Evolutionary conservation across 2,797 vertebrate genomes (phyloP), one percentile per base, ranked within the genome.

Genomic region (Gymnodraco acuticeps): DNA sequence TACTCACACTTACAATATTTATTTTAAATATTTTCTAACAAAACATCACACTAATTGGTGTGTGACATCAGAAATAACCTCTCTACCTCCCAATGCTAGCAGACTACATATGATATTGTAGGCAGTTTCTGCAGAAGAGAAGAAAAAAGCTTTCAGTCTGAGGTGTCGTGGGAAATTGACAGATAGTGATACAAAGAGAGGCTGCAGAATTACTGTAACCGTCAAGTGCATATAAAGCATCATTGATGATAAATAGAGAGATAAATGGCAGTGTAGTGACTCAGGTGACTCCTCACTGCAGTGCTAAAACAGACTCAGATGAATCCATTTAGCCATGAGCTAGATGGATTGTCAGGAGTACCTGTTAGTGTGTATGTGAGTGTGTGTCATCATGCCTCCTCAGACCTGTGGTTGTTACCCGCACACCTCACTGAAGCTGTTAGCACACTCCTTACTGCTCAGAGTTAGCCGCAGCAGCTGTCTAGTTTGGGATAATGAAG

Each of bases 251-350:
- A 50, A 20, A 51, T 54, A 15, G 16, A 55, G 15, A 52, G 27
- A 13, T 41, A 43, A 27, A 56, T 52, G 48, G 50, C 27, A 31
- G 2, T 47, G 38, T 3, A n/a, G 51, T 17, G 41, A 58, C 53
- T 83, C 82, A 79, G 80, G 75, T 82, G 68, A 19, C 9, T 51
- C 33, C 14, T 41, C 3, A 12, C 41, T 64, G 41, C 73, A 19
- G 55, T 38, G 47, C 48, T 63, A 9, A 66, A 84, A 52, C 42
- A 45, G 75, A 63, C 51, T 61, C 78, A 54, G 77, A 43, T 78
- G 64, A 51, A 51, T 48, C 59, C 51, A 62, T 53, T 70, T 60
- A 20, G 51, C 50, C 51, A 15, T 19, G 13, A 51, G 45, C 42
- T 23, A 41, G 55, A 43, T 23, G 16, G 27, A 2, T 31, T 63